Percentiles rank a stretch among this genome's conserved stretches.
Evolutionary conservation across 2,888 invertebrate species (phyloP).

Genomic region (Diaperis boleti): DNA sequence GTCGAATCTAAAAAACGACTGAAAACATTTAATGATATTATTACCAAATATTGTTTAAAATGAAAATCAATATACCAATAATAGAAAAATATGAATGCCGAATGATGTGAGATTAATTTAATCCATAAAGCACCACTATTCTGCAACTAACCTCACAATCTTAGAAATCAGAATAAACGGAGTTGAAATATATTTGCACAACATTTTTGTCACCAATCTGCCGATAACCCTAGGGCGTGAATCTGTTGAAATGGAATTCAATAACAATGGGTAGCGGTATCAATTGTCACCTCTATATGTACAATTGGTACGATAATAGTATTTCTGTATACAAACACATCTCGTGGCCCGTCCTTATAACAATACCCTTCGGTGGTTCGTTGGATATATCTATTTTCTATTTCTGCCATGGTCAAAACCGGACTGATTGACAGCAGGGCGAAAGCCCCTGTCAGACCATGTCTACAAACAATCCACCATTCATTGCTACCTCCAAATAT

Average conservation of each 20-base stretch:
- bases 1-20: too few species aligned
- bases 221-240: too few species aligned
- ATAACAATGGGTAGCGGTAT: slow-evolving; percentile 35
- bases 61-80: too few species aligned
- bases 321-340: slow-evolving; percentile 64
- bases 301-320: slow-evolving; percentile 62
- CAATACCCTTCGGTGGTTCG: slow-evolving; percentile 50
- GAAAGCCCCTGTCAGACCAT: slow-evolving; percentile 55
- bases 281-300: slow-evolving; percentile 48
- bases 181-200: background rate
- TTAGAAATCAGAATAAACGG: too few species aligned
- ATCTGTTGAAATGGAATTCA: slow-evolving; percentile 13
- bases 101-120: too few species aligned
- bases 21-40: too few species aligned
- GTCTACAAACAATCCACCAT: slow-evolving; percentile 53
- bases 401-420: slow-evolving; percentile 34
- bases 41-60: too few species aligned
- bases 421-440: slow-evolving; percentile 49
- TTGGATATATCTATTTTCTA: slow-evolving; percentile 39
- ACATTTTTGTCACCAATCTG: too few species aligned
- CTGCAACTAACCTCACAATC: too few species aligned
- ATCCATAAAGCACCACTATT: too few species aligned
- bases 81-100: too few species aligned
- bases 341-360: slow-evolving; percentile 55
- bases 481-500: slow-evolving; percentile 36